Evolutionary conservation across 1,140 invertebrate species (phyloP), one percentile per base, ranked within the genome.

Genomic region (Heliconius hewitsoni): DNA sequence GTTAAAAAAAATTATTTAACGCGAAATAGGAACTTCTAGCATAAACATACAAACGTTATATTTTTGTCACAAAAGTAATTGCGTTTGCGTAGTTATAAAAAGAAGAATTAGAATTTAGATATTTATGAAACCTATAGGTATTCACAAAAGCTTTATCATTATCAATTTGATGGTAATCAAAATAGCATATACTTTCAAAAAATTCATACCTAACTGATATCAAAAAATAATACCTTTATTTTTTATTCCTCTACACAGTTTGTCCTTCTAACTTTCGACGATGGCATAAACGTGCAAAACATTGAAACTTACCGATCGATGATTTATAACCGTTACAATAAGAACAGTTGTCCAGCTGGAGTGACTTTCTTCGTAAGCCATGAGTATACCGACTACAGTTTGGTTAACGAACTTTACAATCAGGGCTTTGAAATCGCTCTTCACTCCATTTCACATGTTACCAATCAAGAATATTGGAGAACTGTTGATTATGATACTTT

Each of bases 371-470:
- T 96, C 86, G 92, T 97, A 11, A 96, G 95, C 13, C 96, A 97
- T 83, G 96, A 97, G 80, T 97, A 96, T 85, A 97, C 96, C 1
- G 96, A 97, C 89, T 97, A 97, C 82, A 91, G 91, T 11, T 82
- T 95, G 82, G 90, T 97, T 18, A 95, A 96, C 78, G 95, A 97
- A 74, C 88, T 97, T 2, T 96, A 96, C 83, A 93, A 95, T 55
- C 86, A 94, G 8, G 96, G 97, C 0, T 96, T 96, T 77, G 97
- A 97, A 90, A 97, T 97, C n/a, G 96, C 96, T 3, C 94, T 96
- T 2, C 97, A 95, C 82, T 96, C 96, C 3, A 95, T 96, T 55
- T 93, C 93, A 30, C 96, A 97, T 81, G 77, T 86, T 76, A 84
- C 91, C 0, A 86, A 90, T 50, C 92, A 90, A 30, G 86, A 88